Evolutionary conservation across 2,113 vertebrate species (phyloP), one percentile per base, ranked within the genome.

Genomic region (Hippocampus barbouri): DNA sequence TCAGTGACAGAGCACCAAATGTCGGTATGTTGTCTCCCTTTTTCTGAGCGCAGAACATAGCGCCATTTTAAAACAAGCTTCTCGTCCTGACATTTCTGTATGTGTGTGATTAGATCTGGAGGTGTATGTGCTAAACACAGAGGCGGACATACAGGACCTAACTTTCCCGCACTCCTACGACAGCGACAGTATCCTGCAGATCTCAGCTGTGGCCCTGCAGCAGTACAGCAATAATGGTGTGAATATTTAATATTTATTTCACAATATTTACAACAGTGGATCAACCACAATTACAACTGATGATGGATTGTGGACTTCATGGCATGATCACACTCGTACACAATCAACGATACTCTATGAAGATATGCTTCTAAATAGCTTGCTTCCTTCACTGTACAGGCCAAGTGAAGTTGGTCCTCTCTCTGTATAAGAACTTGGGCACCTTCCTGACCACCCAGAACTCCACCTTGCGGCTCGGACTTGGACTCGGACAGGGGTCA

Each of bases 161-260:
- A 92, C 92, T 15, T 97, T 97, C 77, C 96, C 96, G 40, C 92
- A 97, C 86, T 93, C 94, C n/a, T 93, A 95, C 1, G 92, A 94
- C 71, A 96, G 95, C 0, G 94, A 95, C 89, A 96, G 94, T 87
- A 94, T 93, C 71, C 93, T 97, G 73, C 94, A 96, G 87, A 94
- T 97, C 27, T 96, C 96, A 0, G 93, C 94, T 5, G 91, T 91
- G 72, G 95, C 95, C 63, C 93, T 97, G 92, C 95, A 97, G 49
- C 96, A 96, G 86, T 96, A 97, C 92, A 97, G 94, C 85, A 95
- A 95, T 68, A 97, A 96, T 0, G 96, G 96, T 97, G 54, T 89
- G 94, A 85, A 34, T 49, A 76, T n/a, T 47, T 15, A 14, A 38
- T 30, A 30, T 38, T 38, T 38, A 38, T 38, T 38, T 47, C 23